Conservation (phyloP, 92 coral and sea anemone genomes). For the Zoanthus sociatus region DNA sequence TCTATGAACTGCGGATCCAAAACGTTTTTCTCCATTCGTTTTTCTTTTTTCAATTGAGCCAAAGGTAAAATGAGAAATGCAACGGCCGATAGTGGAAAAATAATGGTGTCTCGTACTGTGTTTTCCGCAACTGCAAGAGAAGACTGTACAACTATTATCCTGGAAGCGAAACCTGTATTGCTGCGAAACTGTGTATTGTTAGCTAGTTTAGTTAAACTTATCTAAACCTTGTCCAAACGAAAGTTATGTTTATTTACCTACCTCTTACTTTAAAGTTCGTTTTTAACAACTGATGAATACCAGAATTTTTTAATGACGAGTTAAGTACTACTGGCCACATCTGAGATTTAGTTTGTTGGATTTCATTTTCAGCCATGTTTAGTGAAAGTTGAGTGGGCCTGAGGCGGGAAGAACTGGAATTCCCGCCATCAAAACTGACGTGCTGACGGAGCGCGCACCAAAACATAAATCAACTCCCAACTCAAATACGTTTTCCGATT, state of each 20-base stretch:
- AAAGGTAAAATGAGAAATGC: slow-evolving; percentile 84
- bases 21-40: slow-evolving; percentile 7
- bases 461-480: too few species aligned
- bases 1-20: slow-evolving; percentile 68
- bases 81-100: slow-evolving; percentile 95
- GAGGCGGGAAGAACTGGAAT: not conserved
- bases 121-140: slow-evolving; percentile 76
- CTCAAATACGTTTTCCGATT: too few species aligned
- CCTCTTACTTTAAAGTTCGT: slow-evolving; percentile 86
- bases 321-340: slow-evolving; percentile 88
- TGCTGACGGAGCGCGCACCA: too few species aligned
- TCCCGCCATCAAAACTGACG: too few species aligned
- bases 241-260: slow-evolving; percentile 17
- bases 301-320: slow-evolving; percentile 77
- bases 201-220: too few species aligned
- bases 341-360: not conserved
- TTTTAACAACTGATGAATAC: slow-evolving; percentile 71
- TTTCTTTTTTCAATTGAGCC: slow-evolving; percentile 54
- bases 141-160: not conserved
- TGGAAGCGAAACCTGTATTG: not conserved
- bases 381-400: not conserved
- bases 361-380: not conserved
- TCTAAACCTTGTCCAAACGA: not conserved
- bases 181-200: too few species aligned
- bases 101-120: slow-evolving; percentile 82